phyloP scores from a whole-genome alignment of 2,113 vertebrate species.

The Pituophis catenifer region DNA sequence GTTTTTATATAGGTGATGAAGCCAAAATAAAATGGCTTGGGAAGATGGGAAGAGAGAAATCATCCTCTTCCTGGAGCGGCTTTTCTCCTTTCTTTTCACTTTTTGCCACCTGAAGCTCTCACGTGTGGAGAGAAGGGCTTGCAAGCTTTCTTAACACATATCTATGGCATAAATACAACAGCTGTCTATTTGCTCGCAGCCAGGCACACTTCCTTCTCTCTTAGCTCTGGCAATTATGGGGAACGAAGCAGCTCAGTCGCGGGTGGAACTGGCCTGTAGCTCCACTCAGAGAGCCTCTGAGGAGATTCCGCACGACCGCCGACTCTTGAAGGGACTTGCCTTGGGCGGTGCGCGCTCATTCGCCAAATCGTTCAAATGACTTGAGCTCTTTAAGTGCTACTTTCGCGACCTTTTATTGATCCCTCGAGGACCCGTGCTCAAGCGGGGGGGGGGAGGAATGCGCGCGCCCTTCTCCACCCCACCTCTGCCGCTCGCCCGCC shows the following conservation, averaged over 20 bases:
- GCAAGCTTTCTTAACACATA: not conserved
- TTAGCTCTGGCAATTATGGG: not conserved
- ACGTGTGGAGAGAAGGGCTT: not conserved
- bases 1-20: not conserved
- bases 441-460: not conserved
- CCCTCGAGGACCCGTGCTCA: not conserved
- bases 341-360: not conserved
- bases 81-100: not conserved
- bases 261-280: not conserved
- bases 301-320: not conserved
- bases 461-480: not conserved
- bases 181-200: not conserved
- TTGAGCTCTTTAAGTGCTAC: not conserved
- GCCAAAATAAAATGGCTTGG: not conserved
- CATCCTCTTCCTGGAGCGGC: not conserved
- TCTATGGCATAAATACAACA: not conserved
- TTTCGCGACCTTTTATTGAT: not conserved
- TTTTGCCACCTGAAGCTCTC: not conserved
- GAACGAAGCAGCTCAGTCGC: not conserved
- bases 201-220: not conserved
- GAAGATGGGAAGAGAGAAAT: not conserved
- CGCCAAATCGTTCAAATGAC: not conserved
- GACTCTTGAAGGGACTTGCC: too few species aligned
- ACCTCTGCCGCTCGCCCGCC: not conserved
- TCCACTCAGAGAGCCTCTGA: not conserved